Conservation (phyloP, 2,888 invertebrate genomes). For the Stegana nigrithorax region DNA sequence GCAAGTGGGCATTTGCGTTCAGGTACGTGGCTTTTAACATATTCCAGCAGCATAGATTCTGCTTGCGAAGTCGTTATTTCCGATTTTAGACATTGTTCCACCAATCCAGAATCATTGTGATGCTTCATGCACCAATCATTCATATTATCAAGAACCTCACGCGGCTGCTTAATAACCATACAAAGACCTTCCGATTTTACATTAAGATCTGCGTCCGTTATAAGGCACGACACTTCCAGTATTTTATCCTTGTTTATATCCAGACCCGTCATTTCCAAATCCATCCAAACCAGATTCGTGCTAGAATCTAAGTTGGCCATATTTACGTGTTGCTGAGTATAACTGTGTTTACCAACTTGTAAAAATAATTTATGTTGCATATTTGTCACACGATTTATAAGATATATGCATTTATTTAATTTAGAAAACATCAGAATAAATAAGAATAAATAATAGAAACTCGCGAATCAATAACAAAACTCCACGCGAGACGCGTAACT, state of each 20-base stretch:
- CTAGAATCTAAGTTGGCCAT: not conserved
- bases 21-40: constrained; percentile 73
- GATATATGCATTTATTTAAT: not conserved
- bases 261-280: constrained; percentile 92
- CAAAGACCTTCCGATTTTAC: constrained; percentile 81
- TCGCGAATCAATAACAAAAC: no score
- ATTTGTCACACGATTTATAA: not conserved
- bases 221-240: constrained; percentile 88
- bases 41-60: constrained; percentile 78
- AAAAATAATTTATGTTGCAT: not conserved
- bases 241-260: constrained; percentile 82
- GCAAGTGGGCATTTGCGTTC: constrained; percentile 79
- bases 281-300: constrained; percentile 77
- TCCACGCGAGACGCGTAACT: no score
- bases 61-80: constrained; percentile 75
- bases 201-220: constrained; percentile 85
- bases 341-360: not conserved
- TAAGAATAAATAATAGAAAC: no score
- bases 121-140: constrained; percentile 84
- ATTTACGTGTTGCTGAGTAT: not conserved
- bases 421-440: not conserved
- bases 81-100: constrained; percentile 79
- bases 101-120: constrained; percentile 88
- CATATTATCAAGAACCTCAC: constrained; percentile 81
- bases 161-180: constrained; percentile 82